Evolutionary conservation across 1,140 invertebrate species (phyloP), one percentile per base, ranked within the genome.

Genomic region (Atta texana): DNA sequence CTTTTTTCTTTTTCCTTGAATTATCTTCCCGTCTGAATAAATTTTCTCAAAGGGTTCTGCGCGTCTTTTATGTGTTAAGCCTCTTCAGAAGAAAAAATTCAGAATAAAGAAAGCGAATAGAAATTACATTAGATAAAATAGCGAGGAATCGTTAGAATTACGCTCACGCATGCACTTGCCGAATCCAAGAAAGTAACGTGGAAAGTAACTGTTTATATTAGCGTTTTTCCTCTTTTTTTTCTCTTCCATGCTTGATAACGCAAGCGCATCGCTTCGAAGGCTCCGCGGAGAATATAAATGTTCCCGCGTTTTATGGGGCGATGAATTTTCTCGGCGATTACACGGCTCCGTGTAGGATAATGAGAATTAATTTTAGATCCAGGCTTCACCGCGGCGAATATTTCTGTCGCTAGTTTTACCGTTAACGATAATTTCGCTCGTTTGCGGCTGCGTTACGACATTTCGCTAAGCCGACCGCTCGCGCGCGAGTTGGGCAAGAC

Each of bases 381-480:
- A 59, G 16, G 53, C 66, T 63, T 8, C 44, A 28, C 14, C 77
- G 77, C 55, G 39, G 77, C 57, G 77, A 89, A 89, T 64, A 84
- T 49, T 89, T 90, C 59, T 66, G 77, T 74, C 66, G 68, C 63
- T 74, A 66, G 78, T 78, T 84, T 89, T 85, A 90, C 75, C 78
- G 88, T 90, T 86, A 90, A 88, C 82, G 87, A 90, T 81, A 91
- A 91, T 91, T 88, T 86, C 86, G 84, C 86, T 88, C 74, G 72
- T 82, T 90, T 81, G 71, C 57, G 80, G 80, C 59, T 31, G 82
- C 53, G 44, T 85, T 90, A 53, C 90, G 76, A 89, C 87, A 90
- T 53, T 34, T 61, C 28, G 55, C 68, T 44, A 39, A 66, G 49
- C 34, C 77, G 55, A 55, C 39, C 69, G 55, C 39, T 66, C 51